Evolutionary conservation across 2,797 vertebrate species (phyloP).

Genomic region (Aplochiton taeniatus): DNA sequence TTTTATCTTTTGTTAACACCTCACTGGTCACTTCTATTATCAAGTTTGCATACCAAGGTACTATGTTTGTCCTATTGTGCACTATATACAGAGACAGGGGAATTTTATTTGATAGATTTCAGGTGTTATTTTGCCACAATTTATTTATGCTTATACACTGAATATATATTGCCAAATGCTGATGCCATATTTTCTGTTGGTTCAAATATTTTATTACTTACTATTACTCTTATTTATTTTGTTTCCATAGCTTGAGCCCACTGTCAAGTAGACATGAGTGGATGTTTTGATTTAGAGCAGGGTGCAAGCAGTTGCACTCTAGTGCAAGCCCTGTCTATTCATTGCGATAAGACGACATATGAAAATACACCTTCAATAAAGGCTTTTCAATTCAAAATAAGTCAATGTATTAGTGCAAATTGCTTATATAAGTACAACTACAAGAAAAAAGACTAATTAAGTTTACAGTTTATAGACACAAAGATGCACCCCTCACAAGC

Average conservation of each 20-base stretch:
- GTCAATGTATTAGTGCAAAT: neutral
- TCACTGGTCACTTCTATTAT: slow-evolving; percentile 28
- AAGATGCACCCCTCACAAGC: too few relatives aligned
- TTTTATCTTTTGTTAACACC: slow-evolving; percentile 39
- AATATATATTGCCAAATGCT: slow-evolving; percentile 44
- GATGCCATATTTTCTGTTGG: slow-evolving; percentile 41
- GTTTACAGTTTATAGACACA: too few relatives aligned
- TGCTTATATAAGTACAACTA: too few relatives aligned
- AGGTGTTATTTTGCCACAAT: slow-evolving; percentile 53
- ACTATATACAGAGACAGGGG: slow-evolving; percentile 57
- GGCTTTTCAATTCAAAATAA: slow-evolving; percentile 25
- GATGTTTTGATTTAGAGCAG: slow-evolving; percentile 4
- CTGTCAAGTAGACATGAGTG: slow-evolving; percentile 11
- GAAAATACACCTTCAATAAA: slow-evolving; percentile 56
- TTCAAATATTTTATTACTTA: slow-evolving; percentile 20
- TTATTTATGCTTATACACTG: slow-evolving; percentile 47
- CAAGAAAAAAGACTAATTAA: too few relatives aligned
- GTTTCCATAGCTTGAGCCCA: too few relatives aligned
- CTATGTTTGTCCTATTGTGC: slow-evolving; percentile 57
- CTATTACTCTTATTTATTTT: too few relatives aligned
- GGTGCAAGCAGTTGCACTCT: neutral
- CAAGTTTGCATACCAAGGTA: slow-evolving; percentile 24
- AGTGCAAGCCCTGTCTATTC: too few relatives aligned
- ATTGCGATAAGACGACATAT: neutral
- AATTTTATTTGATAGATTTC: slow-evolving; percentile 48